These are phyloP conservation scores for Aurelia coerulea DNA, from an alignment of 30 jellyfish, hydroid and myxozoan genomes.

Conservation along the genomic window DNA sequence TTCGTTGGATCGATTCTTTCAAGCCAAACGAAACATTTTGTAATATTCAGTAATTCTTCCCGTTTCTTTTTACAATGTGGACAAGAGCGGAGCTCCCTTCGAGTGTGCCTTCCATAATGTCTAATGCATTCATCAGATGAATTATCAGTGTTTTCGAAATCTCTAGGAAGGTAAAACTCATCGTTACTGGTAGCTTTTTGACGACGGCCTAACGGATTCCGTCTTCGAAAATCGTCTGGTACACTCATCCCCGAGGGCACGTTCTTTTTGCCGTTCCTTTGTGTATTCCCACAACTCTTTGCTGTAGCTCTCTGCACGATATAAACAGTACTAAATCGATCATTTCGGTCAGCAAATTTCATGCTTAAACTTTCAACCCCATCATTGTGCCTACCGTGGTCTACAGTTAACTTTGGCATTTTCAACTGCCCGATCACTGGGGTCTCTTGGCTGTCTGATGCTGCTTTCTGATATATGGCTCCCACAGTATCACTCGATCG, in stretches of 20 bases:
- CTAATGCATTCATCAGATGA: background rate
- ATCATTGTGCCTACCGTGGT: background rate
- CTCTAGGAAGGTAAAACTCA: background rate
- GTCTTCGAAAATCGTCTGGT: background rate
- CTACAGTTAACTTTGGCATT: background rate
- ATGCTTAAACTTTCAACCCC: background rate
- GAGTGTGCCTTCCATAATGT: no score
- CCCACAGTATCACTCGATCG: background rate
- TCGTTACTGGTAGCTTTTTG: background rate
- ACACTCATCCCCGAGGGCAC: background rate
- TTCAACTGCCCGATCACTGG: background rate
- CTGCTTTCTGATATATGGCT: background rate
- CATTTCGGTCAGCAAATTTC: background rate
- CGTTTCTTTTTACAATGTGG: slow-evolving; percentile 2
- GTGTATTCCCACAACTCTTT: background rate
- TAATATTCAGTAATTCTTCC: background rate
- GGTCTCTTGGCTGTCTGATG: background rate
- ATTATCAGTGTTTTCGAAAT: background rate
- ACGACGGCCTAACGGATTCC: background rate
- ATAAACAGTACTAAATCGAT: background rate
- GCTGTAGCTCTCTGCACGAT: background rate
- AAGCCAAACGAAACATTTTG: background rate
- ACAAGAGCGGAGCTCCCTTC: background rate
- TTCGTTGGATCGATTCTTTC: background rate
- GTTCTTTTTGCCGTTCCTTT: no score